phyloP scores from a whole-genome alignment of 2,113 vertebrate genomes.

The Nycticorax nycticorax region DNA sequence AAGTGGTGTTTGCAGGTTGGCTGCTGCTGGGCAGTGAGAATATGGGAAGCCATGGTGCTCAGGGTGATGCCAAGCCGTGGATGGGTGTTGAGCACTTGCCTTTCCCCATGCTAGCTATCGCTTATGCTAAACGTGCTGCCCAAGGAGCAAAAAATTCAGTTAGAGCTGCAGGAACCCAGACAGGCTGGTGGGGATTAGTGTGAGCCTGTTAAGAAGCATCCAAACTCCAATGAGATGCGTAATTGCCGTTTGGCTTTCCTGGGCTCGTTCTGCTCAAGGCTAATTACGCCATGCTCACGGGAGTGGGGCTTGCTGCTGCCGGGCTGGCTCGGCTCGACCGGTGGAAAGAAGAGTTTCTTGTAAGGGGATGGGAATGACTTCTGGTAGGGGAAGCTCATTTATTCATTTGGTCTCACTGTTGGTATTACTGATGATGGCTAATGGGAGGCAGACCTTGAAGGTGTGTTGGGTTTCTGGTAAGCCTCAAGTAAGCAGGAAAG shows the following conservation, averaged over 20 bases:
- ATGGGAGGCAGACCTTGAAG: not conserved
- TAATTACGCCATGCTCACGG: not conserved
- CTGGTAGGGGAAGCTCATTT: not conserved
- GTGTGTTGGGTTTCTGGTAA: not conserved
- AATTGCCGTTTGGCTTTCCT: not conserved
- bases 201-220: conserved; percentile 1
- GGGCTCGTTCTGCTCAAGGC: not conserved
- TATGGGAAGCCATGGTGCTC: fast-evolving
- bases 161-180: not conserved
- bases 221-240: not conserved
- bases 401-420: not conserved
- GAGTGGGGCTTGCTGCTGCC: not conserved
- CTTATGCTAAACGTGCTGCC: not conserved
- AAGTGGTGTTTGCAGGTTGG: not conserved
- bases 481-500: not conserved
- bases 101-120: not conserved
- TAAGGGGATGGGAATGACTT: not conserved
- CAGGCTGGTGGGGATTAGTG: not conserved
- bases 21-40: not conserved
- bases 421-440: not conserved
- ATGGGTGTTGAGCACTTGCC: fast-evolving
- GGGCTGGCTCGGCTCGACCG: fast-evolving
- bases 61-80: not conserved
- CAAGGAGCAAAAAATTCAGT: not conserved
- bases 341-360: not conserved